Evolutionary conservation across 2,888 invertebrate species (phyloP).

Genomic region (Lasioglossum marginatum): DNA sequence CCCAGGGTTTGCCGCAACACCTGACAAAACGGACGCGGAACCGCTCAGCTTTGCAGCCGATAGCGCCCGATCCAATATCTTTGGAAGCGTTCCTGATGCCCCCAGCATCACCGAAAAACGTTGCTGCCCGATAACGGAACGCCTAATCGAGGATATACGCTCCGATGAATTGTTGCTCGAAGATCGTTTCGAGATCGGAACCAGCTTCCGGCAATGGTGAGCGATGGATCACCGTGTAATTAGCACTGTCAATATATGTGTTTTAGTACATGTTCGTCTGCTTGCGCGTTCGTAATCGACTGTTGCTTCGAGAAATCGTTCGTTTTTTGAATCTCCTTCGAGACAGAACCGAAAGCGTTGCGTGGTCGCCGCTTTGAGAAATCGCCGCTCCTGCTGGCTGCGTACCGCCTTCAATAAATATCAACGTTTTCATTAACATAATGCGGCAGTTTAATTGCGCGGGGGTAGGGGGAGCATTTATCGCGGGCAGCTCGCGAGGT

Average conservation of each 20-base stretch:
- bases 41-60: constrained; percentile 36
- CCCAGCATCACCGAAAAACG: constrained; percentile 18
- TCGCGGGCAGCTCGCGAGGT: constrained; percentile 59
- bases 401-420: constrained; percentile 71
- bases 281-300: no score
- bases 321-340: background rate
- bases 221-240: background rate
- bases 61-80: constrained; percentile 61
- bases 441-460: constrained; percentile 73
- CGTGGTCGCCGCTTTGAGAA: constrained; percentile 57
- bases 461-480: constrained; percentile 58
- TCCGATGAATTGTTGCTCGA: constrained; percentile 28
- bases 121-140: constrained; percentile 22
- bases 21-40: constrained; percentile 58
- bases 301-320: background rate
- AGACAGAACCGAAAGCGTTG: background rate
- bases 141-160: constrained; percentile 21
- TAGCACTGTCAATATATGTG: background rate
- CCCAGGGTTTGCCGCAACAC: constrained; percentile 51
- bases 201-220: background rate
- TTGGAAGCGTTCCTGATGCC: constrained; percentile 32
- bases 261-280: no score
- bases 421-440: constrained; percentile 78
- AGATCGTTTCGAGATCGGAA: background rate
- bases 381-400: constrained; percentile 53